Evolutionary conservation across 2,113 vertebrate species (phyloP).

Genomic region (Oostethus manadensis): DNA sequence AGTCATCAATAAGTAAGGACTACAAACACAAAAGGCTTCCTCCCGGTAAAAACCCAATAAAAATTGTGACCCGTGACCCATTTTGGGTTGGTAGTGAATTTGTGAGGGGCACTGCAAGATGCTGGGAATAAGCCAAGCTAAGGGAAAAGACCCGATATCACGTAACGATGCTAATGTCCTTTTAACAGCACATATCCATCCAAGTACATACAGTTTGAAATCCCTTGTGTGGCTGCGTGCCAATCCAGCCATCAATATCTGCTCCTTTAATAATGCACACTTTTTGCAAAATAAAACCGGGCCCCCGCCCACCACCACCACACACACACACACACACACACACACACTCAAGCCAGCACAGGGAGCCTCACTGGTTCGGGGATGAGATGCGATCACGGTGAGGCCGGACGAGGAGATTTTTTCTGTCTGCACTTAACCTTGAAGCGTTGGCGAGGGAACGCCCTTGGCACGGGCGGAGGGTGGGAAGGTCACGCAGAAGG

Average conservation of each 20-base stretch:
- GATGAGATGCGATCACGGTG: conserved; percentile 40
- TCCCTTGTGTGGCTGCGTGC: conserved; percentile 14
- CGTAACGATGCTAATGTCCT: conserved; percentile 22
- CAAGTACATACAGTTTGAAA: conserved; percentile 25
- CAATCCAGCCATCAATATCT: conserved; percentile 58
- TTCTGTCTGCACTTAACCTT: conserved; percentile 58
- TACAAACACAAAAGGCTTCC: too few species aligned
- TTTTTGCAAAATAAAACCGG: conserved; percentile 65
- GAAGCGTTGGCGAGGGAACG: conserved; percentile 44
- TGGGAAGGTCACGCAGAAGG: conserved; percentile 34
- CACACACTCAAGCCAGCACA: conserved; percentile 22
- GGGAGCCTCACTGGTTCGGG: conserved; percentile 43
- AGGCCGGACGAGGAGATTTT: conserved; percentile 32
- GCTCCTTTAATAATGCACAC: conserved; percentile 62
- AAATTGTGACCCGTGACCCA: too few species aligned
- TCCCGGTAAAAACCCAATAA: too few species aligned
- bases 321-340: too few species aligned
- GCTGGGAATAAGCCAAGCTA: conserved; percentile 12
- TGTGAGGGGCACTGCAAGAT: background rate
- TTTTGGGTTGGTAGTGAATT: too few species aligned
- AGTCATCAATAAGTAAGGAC: too few species aligned
- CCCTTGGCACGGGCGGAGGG: conserved; percentile 39
- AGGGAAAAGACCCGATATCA: conserved; percentile 15
- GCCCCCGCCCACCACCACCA: too few species aligned
- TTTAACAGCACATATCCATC: conserved; percentile 28